phyloP scores from a whole-genome alignment of 2,113 vertebrate species.

The Struthidea cinerea region DNA sequence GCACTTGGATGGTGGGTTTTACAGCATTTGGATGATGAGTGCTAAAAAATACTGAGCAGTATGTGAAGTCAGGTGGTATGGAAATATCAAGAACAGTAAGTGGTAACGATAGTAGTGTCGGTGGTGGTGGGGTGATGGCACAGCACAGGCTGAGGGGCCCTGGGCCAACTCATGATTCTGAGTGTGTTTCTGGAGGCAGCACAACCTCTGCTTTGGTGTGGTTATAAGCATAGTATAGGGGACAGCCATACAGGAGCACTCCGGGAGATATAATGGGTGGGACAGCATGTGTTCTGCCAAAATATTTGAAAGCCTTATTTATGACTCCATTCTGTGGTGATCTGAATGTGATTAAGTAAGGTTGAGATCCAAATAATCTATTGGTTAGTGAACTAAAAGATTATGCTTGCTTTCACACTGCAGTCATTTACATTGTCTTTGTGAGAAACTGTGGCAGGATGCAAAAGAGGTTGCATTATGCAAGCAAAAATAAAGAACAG shows the following conservation, averaged over 20 bases:
- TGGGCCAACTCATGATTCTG: background rate
- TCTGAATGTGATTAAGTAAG: background rate
- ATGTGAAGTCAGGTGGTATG: background rate
- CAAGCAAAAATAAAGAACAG: background rate
- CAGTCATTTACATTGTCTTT: background rate
- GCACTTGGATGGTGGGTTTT: background rate
- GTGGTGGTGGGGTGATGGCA: background rate
- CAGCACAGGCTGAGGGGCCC: background rate
- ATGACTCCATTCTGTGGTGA: background rate
- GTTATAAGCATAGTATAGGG: background rate
- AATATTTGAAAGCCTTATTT: background rate
- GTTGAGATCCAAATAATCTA: background rate
- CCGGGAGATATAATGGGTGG: background rate
- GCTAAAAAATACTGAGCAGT: background rate
- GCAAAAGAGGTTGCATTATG: background rate
- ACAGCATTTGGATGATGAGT: background rate
- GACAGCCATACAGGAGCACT: background rate
- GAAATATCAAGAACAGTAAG: background rate
- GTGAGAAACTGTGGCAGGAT: background rate
- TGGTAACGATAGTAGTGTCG: background rate
- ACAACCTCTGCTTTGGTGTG: background rate
- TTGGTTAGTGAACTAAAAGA: background rate
- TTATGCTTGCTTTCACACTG: background rate
- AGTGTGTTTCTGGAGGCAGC: background rate
- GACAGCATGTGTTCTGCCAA: background rate